These are phyloP conservation scores for Mobula birostris DNA, from an alignment of 2,113 vertebrate genomes.

Conservation along the genomic window DNA sequence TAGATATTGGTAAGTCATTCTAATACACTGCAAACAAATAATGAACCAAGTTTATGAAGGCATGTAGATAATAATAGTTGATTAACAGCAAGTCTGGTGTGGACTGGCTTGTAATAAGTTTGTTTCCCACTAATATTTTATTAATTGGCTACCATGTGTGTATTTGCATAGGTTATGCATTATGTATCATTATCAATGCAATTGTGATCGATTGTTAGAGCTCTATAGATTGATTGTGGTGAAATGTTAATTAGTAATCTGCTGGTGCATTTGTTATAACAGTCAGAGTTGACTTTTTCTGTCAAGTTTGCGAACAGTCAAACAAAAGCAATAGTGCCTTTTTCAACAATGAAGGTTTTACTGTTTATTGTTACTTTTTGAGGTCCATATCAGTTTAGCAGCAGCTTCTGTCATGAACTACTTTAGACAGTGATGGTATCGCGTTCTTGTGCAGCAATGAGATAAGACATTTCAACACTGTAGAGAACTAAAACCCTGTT, in stretches of 20 bases:
- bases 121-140: too few species aligned
- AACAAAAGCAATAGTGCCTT: neutral
- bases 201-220: neutral
- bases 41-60: too few species aligned
- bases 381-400: neutral
- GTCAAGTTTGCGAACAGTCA: neutral
- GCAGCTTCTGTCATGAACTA: conserved; percentile 27
- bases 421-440: conserved; percentile 19
- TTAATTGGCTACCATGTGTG: too few species aligned
- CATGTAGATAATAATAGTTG: too few species aligned
- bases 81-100: too few species aligned
- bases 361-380: neutral
- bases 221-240: neutral
- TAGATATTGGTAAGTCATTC: too few species aligned
- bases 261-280: neutral
- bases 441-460: neutral
- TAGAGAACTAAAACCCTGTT: neutral
- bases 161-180: neutral
- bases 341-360: neutral
- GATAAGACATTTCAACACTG: conserved; percentile 23
- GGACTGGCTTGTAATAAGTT: too few species aligned
- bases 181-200: neutral
- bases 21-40: too few species aligned
- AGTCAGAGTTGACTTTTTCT: neutral
- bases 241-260: neutral